Base-by-base conservation (phyloP, 2,113 vertebrate genomes). In the Charina bottae region DNA sequence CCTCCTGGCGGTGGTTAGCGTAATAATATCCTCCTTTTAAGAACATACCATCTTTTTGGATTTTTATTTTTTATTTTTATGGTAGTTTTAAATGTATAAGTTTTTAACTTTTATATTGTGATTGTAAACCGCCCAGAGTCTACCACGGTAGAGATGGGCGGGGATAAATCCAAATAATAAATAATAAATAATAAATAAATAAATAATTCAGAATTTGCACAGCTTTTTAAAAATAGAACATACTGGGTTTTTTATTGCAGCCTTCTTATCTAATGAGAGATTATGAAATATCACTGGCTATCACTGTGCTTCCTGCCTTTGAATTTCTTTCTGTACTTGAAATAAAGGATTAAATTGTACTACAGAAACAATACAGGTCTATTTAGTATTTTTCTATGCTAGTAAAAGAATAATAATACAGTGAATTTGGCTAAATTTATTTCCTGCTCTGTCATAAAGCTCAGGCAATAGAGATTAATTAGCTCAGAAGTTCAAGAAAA, bases 341-440 rank as follows among this genome's bases (percentile, higher is more conserved):
- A 84, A 87, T n/a, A 37, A 87, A 78, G 21, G 64, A 62, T 90
- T 53, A 33, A 33, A 26, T 28, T 15, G 10, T 12, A 54, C n/a
- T 72, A 3, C 56, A 62, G 13, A 55, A 55, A 90, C 28, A 33
- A 15, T 17, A 87, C 13, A 83, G 33, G 55, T 83, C 28, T 92
- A 24, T 88, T 24, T 55, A 83, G 17, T 37, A 49, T 59, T 17
- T 88, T 83, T 46, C 60, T 78, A 59, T 59, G 68, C 26, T 60
- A 86, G 6, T 64, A 68, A 92, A 78, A 83, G 42, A 90, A 90
- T 4, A 37, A 19, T 62, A 91, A 53, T 83, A 90, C 6, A 23
- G 6, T 23, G 23, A 28, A 58, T 88, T 33, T 55, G 46, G 42
- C 54, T 21, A 24, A 55, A 54, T 26, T 83, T 88, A 56, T 5